These are phyloP conservation scores for Merluccius polli DNA, from an alignment of 2,797 vertebrate species.

Conservation along the genomic window DNA sequence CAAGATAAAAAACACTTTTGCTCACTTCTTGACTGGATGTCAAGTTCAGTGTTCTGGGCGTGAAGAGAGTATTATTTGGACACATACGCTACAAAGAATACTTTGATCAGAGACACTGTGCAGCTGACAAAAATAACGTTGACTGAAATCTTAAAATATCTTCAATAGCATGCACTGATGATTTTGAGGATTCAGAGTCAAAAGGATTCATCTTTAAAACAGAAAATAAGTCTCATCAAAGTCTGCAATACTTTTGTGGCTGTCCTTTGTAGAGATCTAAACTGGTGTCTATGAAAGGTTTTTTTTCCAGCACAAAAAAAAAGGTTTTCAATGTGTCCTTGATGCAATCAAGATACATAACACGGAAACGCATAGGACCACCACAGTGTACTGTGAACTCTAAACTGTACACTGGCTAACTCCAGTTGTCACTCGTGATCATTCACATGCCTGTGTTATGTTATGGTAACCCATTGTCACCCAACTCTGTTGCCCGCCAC, in stretches of 20 bases:
- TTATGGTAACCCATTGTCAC: not conserved
- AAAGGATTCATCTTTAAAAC: not conserved
- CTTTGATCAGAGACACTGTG: not conserved
- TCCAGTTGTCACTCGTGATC: not conserved
- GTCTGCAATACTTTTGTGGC: not conserved
- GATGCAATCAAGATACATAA: too few species aligned
- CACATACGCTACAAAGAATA: not conserved
- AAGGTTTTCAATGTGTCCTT: too few species aligned
- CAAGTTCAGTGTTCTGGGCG: not conserved
- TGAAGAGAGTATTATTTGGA: not conserved
- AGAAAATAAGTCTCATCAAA: not conserved
- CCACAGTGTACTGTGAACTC: not conserved
- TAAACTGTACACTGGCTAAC: not conserved
- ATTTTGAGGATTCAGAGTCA: not conserved
- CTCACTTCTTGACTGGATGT: not conserved
- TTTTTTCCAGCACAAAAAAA: too few species aligned
- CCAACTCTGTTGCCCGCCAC: too few species aligned
- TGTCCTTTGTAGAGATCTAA: not conserved
- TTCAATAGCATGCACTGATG: not conserved
- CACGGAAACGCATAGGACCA: not conserved
- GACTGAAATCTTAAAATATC: not conserved
- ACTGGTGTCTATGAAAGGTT: too few species aligned
- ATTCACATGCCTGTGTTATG: not conserved
- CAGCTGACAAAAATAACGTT: not conserved
- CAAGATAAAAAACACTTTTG: not conserved